Evolutionary conservation across 1,140 invertebrate species (phyloP).

Genomic region (Halictus rubicundus): DNA sequence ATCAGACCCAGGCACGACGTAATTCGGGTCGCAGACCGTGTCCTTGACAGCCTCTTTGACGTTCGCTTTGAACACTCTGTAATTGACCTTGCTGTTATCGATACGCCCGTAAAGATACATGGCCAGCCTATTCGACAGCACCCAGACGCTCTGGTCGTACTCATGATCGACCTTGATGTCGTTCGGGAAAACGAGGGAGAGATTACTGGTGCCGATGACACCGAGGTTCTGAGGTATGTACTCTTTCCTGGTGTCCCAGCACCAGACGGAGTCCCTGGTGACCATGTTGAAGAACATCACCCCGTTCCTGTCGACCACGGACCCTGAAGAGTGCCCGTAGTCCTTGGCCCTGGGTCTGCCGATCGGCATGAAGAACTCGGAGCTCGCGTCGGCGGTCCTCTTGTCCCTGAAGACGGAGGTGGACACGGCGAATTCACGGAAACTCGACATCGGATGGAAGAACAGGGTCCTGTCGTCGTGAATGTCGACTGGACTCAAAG

Average conservation of each 20-base stretch:
- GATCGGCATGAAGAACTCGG: constrained; percentile 83
- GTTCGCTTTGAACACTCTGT: constrained; percentile 85
- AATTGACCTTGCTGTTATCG: constrained; percentile 86
- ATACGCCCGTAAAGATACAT: constrained; percentile 86
- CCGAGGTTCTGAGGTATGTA: constrained; percentile 84
- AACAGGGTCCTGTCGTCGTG: constrained; percentile 84
- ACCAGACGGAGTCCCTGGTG: constrained; percentile 86
- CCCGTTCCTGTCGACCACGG: constrained; percentile 85
- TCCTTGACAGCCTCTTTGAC: constrained; percentile 83
- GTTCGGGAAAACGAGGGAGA: constrained; percentile 88
- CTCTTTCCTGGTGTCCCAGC: constrained; percentile 89
- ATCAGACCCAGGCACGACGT: constrained; percentile 68
- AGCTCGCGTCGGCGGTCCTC: constrained; percentile 77
- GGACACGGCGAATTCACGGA: constrained; percentile 86
- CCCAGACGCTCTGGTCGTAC: constrained; percentile 85
- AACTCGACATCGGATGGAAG: constrained; percentile 91
- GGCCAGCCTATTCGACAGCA: constrained; percentile 87
- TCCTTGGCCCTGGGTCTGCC: constrained; percentile 83
- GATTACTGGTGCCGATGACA: constrained; percentile 82
- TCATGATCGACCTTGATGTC: constrained; percentile 87
- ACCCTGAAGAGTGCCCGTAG: constrained; percentile 86
- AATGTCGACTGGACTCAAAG: constrained; percentile 83
- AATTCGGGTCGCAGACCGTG: constrained; percentile 86
- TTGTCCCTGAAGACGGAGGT: constrained; percentile 84
- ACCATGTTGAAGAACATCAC: constrained; percentile 91